Evolutionary conservation across 2,113 vertebrate genomes (phyloP).

Genomic region (Hemiscyllium ocellatum): DNA sequence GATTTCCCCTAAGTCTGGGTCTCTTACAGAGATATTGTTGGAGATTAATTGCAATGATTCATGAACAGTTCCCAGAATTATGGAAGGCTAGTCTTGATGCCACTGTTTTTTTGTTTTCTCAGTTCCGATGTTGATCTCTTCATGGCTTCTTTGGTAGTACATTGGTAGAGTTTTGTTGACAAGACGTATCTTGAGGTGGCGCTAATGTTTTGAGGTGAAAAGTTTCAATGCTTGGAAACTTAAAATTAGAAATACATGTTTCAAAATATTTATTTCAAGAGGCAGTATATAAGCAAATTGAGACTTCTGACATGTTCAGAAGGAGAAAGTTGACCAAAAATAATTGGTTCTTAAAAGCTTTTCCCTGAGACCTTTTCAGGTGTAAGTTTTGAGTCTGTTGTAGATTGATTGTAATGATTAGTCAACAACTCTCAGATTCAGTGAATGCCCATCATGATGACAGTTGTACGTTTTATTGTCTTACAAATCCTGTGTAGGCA

Average conservation of each 20-base stretch:
- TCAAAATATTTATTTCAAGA: not conserved
- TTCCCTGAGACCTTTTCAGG: not conserved
- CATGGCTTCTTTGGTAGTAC: not conserved
- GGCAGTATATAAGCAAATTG: not conserved
- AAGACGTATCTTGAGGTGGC: not conserved
- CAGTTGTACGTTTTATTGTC: not conserved
- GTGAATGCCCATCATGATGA: not conserved
- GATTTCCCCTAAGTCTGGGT: no score
- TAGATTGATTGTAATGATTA: not conserved
- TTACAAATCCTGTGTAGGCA: not conserved
- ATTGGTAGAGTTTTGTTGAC: not conserved
- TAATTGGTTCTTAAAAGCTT: not conserved
- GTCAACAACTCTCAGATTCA: not conserved
- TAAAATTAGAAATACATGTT: not conserved
- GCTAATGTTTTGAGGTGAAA: not conserved
- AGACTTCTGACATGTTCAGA: not conserved
- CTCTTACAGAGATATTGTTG: no score
- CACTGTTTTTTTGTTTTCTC: no score
- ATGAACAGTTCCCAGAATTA: no score
- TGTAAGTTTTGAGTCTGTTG: not conserved
- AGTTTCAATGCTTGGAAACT: not conserved
- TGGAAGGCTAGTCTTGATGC: no score
- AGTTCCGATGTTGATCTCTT: not conserved
- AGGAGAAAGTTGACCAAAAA: not conserved
- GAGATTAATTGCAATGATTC: no score